Evolutionary conservation across 2,888 invertebrate species (phyloP), one percentile per base, ranked within the genome.

Genomic region (Hipparchia sbordonii): DNA sequence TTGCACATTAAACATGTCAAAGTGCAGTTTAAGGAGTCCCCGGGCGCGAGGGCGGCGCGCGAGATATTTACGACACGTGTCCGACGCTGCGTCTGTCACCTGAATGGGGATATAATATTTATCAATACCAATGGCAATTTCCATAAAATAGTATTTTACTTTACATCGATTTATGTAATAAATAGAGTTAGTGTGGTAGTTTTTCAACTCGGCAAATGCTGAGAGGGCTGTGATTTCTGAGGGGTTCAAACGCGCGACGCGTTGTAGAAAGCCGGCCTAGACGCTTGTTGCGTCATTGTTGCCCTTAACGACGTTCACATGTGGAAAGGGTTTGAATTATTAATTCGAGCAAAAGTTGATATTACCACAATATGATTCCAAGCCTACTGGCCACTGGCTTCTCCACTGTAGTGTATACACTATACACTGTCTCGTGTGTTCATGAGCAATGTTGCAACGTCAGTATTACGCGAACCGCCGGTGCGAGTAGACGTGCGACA

Each of bases 21-120:
- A 33, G 59, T 59, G 10, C 9, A 59, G 59, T 59, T 9, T 33
- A 33, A 59, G 9, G 59, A 59, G 59, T 59, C 59, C 59, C 59
- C 8, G 57, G n/a, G 23, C 57, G 13, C 23, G 57, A 23, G 57
- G 57, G 57, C 13, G 57, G 23, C 8, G 23, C 23, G 23, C 23
- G 5, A 12, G 10, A 33, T 59, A 33, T 59, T 59, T 59, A 59
- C 59, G 59, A 59, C 59, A 10, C 59, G 59, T 23, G 57, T 23
- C 57, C 23, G 23, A 6, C 8, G 59, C 13, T 33, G 3, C 33
- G 59, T n/a, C 8, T 57, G 23, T 23, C 57, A 23, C 57, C 57
- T 54, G 57, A 57, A 23, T 9, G 13, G 1, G 23, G 23, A 48
- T 48, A 8, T 48, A 48, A 8, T 48, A 48, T 6, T 48, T 48